These are phyloP conservation scores for Campylomormyrus numenius DNA, from an alignment of 2,113 vertebrate genomes.

Conservation along the genomic window DNA sequence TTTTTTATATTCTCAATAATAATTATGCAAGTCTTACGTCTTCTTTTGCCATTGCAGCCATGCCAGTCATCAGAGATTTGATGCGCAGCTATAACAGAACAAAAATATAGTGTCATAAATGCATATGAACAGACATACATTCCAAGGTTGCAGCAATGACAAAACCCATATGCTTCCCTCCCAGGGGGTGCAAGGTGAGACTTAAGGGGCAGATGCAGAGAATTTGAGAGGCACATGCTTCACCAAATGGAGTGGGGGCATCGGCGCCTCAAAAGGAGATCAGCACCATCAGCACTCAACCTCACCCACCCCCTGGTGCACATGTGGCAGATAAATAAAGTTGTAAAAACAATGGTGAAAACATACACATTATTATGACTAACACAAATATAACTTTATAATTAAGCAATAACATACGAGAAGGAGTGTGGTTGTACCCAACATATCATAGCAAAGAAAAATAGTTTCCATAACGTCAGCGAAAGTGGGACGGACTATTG, in stretches of 20 bases:
- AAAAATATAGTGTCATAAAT: neutral
- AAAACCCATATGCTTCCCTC: neutral
- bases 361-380: neutral
- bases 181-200: neutral
- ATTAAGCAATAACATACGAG: too few species aligned
- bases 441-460: too few species aligned
- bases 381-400: neutral
- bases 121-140: neutral
- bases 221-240: neutral
- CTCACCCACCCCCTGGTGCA: neutral
- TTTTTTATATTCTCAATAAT: neutral
- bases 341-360: neutral
- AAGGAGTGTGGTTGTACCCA: too few species aligned
- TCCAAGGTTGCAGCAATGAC: neutral
- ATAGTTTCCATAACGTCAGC: too few species aligned
- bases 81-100: slow-evolving; percentile 67
- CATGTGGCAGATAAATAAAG: neutral
- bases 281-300: neutral
- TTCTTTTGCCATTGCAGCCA: slow-evolving; percentile 85
- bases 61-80: slow-evolving; percentile 85
- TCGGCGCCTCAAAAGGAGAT: too few species aligned
- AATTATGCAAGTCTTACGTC: slow-evolving; percentile 61
- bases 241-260: too few species aligned
- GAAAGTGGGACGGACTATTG: too few species aligned
- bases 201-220: neutral